phyloP scores from a whole-genome alignment of 1,140 invertebrate species.

The Zaprionus inermis region DNA sequence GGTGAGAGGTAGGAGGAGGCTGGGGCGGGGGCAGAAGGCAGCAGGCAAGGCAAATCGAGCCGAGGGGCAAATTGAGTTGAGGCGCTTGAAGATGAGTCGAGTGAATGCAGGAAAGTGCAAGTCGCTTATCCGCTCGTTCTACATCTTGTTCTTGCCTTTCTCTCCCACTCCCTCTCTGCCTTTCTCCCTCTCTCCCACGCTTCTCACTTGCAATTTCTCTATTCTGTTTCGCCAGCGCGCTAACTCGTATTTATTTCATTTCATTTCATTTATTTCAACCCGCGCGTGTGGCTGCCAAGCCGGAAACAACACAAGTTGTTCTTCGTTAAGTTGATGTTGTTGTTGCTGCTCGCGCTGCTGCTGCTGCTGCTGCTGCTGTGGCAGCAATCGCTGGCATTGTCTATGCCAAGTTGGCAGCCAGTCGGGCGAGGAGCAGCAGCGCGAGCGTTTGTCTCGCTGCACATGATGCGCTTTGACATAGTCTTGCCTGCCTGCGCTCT shows the following conservation, averaged over 20 bases:
- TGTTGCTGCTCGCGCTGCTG: constrained; percentile 9
- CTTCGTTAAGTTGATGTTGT: constrained; percentile 7
- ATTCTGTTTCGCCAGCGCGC: constrained; percentile 7
- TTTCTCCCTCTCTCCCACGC: background rate
- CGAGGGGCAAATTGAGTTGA: background rate
- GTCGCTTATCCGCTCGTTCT: too few relatives aligned
- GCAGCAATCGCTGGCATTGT: constrained; percentile 46
- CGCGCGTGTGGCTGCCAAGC: constrained; percentile 41
- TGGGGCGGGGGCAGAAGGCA: background rate
- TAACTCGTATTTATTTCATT: constrained; percentile 67
- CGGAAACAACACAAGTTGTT: constrained; percentile 28
- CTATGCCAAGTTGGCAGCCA: constrained; percentile 48
- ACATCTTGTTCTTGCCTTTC: too few relatives aligned
- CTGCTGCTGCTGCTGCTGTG: constrained; percentile 29
- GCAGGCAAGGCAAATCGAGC: background rate
- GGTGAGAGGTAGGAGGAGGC: too few relatives aligned
- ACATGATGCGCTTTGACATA: constrained; percentile 34
- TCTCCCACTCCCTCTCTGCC: background rate
- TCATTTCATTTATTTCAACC: constrained; percentile 51
- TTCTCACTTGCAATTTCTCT: background rate
- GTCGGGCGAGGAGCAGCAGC: constrained; percentile 27
- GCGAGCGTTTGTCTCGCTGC: constrained; percentile 34
- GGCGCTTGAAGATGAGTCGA: background rate
- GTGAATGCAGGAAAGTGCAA: constrained; percentile 12
- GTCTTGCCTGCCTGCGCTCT: too few relatives aligned